A percentile compares a stretch with the other conserved stretches of the same genome.
Evolutionary conservation across 2,113 vertebrate genomes (phyloP).

Genomic region (Neogale vison): DNA sequence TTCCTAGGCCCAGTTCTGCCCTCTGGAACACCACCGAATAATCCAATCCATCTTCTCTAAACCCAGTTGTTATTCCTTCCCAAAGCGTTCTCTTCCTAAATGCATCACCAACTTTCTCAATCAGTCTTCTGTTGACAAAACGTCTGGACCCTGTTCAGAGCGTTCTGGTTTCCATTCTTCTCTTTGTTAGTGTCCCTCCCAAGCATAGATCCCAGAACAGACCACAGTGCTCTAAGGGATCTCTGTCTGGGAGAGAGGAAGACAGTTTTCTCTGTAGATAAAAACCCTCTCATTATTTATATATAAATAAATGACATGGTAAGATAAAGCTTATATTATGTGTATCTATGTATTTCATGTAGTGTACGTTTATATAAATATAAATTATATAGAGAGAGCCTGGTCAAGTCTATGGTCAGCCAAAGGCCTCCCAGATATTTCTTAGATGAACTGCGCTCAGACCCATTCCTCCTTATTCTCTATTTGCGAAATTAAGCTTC

Average conservation of each 20-base stretch:
- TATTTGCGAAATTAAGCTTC: neutral
- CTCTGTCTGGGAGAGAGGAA: neutral
- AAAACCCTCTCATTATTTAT: neutral
- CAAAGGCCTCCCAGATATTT: neutral
- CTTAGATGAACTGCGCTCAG: neutral
- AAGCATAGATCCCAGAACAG: neutral
- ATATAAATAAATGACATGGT: neutral
- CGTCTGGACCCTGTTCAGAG: neutral
- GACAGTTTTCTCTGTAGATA: neutral
- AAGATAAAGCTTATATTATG: neutral
- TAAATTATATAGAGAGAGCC: neutral
- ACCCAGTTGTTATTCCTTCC: neutral
- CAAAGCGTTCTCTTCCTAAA: neutral
- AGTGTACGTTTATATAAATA: neutral
- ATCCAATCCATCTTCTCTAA: constrained; percentile 25
- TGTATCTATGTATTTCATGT: neutral
- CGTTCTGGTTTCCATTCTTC: neutral
- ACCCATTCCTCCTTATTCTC: neutral
- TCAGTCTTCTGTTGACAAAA: neutral
- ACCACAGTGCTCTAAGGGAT: neutral
- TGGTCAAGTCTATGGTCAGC: neutral
- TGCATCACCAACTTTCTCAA: neutral
- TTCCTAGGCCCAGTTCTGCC: neutral
- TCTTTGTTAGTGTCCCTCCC: neutral
- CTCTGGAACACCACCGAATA: neutral